phyloP scores from a whole-genome alignment of 35 echinoderm and acorn worm species.

The Heliocidaris erythrogramma region DNA sequence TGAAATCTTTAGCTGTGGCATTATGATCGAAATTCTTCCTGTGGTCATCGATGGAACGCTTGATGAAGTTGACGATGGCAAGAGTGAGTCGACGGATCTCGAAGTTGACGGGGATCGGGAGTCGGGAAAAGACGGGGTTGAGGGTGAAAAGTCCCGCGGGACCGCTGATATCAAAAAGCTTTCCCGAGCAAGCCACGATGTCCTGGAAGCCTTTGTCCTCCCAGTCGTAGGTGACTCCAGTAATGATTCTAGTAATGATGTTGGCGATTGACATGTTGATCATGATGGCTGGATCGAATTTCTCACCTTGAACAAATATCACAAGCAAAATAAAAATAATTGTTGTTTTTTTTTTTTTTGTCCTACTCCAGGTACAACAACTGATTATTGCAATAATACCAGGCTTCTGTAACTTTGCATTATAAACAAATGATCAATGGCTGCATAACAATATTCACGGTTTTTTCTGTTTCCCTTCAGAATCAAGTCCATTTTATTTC shows the following conservation, averaged over 20 bases:
- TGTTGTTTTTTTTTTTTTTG: no score
- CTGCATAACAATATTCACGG: no score
- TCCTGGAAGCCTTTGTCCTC: conserved; percentile 20
- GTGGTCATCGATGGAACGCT: not conserved
- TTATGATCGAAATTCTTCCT: not conserved
- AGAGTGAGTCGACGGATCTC: not conserved
- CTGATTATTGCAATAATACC: no score
- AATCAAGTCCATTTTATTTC: no score
- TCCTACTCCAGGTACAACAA: no score
- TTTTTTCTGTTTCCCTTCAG: no score
- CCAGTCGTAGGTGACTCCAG: conserved; percentile 32
- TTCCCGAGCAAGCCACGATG: conserved; percentile 6
- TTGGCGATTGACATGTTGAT: conserved; percentile 40
- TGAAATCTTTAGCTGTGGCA: not conserved
- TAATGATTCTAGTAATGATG: conserved; percentile 44
- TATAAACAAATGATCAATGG: no score
- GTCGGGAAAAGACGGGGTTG: not conserved
- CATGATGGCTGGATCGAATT: conserved; percentile 22
- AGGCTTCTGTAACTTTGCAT: no score
- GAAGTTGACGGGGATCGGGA: conserved; percentile 17
- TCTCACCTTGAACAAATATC: not conserved
- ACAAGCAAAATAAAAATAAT: no score
- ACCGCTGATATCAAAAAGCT: conserved; percentile 38
- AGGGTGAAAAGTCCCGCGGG: conserved; percentile 28
- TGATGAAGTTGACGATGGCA: not conserved